Evolutionary conservation across 2,797 vertebrate genomes (phyloP).

Genomic region (Malurus leucopterus): DNA sequence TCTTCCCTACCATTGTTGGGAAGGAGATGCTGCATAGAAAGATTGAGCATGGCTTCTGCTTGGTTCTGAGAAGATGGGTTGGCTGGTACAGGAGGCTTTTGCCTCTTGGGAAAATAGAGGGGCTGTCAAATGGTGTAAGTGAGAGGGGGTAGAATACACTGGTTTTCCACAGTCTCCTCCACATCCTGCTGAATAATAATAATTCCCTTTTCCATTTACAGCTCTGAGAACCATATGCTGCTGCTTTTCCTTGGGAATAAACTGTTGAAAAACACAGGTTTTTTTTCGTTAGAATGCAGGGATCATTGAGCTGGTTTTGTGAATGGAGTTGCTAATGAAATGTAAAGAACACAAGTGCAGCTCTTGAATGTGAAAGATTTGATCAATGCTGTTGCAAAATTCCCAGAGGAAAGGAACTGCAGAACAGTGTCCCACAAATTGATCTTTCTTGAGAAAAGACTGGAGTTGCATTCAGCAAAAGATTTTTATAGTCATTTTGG

Average conservation of each 20-base stretch:
- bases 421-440: not conserved
- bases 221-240: not conserved
- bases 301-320: not conserved
- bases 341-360: not conserved
- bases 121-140: not conserved
- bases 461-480: not conserved
- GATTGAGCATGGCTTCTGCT: not conserved
- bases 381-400: not conserved
- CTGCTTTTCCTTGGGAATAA: not conserved
- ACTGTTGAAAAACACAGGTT: rapidly evolving
- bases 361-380: not conserved
- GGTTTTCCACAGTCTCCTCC: not conserved
- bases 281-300: not conserved
- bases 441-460: not conserved
- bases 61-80: not conserved
- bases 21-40: not conserved
- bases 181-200: not conserved
- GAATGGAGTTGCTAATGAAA: not conserved
- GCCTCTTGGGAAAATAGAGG: not conserved
- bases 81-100: not conserved
- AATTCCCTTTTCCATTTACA: not conserved
- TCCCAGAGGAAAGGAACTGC: not conserved
- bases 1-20: not conserved
- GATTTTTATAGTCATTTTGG: not conserved
- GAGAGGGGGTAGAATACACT: not conserved